Conservation (phyloP, 2,888 invertebrate genomes). For the Deroplatys truncata region DNA sequence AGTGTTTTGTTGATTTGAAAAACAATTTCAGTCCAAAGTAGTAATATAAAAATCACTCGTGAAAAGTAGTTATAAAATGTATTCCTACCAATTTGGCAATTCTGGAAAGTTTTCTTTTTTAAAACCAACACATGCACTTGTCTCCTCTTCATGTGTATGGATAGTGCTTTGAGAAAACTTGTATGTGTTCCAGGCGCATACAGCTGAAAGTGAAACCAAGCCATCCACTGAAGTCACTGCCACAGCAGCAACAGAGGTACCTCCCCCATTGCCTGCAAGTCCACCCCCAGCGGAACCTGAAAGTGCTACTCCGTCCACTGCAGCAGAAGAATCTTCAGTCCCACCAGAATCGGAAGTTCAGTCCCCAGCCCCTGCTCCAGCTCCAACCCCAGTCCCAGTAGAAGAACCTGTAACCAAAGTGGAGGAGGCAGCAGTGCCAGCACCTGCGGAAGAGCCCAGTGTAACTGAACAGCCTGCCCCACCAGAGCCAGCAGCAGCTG, state of each 20-base stretch:
- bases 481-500: background rate
- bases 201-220: background rate
- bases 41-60: too few relatives aligned
- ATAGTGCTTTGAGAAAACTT: too few relatives aligned
- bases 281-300: constrained; percentile 21
- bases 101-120: too few relatives aligned
- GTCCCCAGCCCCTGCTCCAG: background rate
- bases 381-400: background rate
- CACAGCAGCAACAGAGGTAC: constrained; percentile 12
- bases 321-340: background rate
- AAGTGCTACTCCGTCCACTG: background rate
- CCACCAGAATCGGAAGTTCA: background rate
- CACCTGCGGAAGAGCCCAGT: background rate
- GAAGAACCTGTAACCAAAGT: background rate
- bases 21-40: too few relatives aligned
- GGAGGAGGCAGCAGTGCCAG: background rate
- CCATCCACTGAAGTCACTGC: background rate
- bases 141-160: too few relatives aligned
- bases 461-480: background rate
- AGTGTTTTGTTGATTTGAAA: too few relatives aligned
- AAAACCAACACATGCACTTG: too few relatives aligned
- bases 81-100: too few relatives aligned
- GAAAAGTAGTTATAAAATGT: too few relatives aligned
- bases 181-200: background rate
- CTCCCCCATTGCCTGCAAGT: constrained; percentile 26